Evolutionary conservation across 2,113 vertebrate genomes (phyloP).

Genomic region (Helogale parvula): DNA sequence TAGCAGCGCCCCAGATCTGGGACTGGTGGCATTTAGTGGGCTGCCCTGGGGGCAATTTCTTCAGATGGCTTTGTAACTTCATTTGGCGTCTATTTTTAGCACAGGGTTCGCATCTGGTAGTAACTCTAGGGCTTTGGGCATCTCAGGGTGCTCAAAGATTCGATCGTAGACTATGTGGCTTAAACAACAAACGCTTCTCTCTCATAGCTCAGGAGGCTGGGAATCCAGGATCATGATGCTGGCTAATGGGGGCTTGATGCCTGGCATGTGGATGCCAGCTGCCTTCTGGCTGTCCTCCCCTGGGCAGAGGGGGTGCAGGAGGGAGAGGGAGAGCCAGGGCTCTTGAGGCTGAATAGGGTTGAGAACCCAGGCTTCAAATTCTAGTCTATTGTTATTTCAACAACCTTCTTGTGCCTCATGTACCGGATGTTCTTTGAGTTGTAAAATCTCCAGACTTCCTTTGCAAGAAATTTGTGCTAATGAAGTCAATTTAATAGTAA

Average conservation of each 20-base stretch:
- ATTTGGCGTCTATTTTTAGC: slow-evolving; percentile 19
- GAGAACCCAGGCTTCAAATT: neutral
- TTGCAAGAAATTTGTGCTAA: slow-evolving; percentile 12
- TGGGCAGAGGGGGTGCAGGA: fast-evolving
- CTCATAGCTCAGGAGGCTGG: neutral
- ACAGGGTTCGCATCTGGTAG: neutral
- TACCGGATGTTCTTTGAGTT: slow-evolving; percentile 11
- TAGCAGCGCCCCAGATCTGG: neutral
- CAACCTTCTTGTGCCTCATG: neutral
- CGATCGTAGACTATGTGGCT: neutral
- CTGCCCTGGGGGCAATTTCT: neutral
- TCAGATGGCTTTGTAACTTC: neutral
- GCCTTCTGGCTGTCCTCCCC: neutral
- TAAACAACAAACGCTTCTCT: neutral
- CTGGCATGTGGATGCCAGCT: neutral
- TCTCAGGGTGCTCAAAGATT: neutral
- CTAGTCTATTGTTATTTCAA: neutral
- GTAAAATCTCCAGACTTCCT: slow-evolving; percentile 1
- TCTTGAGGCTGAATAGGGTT: neutral
- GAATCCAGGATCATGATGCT: neutral
- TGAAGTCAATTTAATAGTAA: slow-evolving; percentile 22
- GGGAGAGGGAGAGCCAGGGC: neutral
- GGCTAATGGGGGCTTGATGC: neutral
- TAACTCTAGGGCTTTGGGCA: neutral
- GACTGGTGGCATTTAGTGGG: neutral